Evolutionary conservation across 1,140 invertebrate species (phyloP).

Genomic region (Aphelinus certus): DNA sequence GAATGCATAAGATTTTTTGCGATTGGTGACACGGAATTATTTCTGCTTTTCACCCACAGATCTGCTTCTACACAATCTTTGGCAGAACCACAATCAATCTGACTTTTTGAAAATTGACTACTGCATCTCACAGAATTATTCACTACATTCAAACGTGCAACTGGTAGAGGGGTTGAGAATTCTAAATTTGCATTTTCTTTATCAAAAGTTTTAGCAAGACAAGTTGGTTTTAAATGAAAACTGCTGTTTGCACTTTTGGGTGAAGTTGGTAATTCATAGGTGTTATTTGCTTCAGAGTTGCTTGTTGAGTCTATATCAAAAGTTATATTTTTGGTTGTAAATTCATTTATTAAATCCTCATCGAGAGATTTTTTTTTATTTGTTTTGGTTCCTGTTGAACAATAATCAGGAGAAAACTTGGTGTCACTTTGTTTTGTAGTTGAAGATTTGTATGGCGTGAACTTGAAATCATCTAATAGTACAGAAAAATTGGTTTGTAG

Average conservation of each 20-base stretch:
- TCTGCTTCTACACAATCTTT: slow-evolving; percentile 54
- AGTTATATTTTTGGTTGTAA: slow-evolving; percentile 21
- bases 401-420: slow-evolving; percentile 45
- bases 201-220: slow-evolving; percentile 43
- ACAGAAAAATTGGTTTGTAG: slow-evolving; percentile 50
- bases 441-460: slow-evolving; percentile 42
- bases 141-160: slow-evolving; percentile 14
- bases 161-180: slow-evolving; percentile 41
- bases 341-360: not conserved
- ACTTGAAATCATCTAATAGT: slow-evolving; percentile 53
- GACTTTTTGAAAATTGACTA: slow-evolving; percentile 35
- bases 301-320: slow-evolving; percentile 19
- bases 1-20: slow-evolving; percentile 17
- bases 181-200: slow-evolving; percentile 32
- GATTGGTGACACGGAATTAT: slow-evolving; percentile 33
- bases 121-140: slow-evolving; percentile 1
- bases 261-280: slow-evolving; percentile 46
- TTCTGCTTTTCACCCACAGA: slow-evolving; percentile 49
- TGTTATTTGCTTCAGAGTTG: slow-evolving; percentile 40
- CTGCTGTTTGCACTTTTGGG: slow-evolving; percentile 34
- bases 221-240: slow-evolving; percentile 35
- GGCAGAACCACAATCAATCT: slow-evolving; percentile 32
- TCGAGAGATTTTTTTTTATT: slow-evolving; percentile 17
- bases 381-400: slow-evolving; percentile 42
- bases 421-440: slow-evolving; percentile 3